Conservation (phyloP, 2,888 invertebrate genomes). For the Ligdia adustata region DNA sequence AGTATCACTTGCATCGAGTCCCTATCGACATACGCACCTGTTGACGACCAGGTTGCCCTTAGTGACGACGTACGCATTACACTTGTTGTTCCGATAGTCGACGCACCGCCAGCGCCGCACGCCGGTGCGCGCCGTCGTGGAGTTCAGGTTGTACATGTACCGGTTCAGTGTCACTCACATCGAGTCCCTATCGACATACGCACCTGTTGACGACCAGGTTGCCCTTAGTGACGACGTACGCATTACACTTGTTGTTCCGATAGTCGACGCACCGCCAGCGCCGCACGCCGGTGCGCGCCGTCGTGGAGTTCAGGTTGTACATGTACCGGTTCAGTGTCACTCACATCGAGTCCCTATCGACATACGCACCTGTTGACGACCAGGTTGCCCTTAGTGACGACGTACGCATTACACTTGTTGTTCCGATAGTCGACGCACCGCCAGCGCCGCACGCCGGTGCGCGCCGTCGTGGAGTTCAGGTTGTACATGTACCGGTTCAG, state of each 20-base stretch:
- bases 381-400: conserved; percentile 72
- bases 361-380: no score
- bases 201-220: conserved; percentile 75
- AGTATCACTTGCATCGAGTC: conserved; percentile 75
- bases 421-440: conserved; percentile 78
- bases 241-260: conserved; percentile 69
- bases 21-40: conserved; percentile 65
- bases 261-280: conserved; percentile 81
- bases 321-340: conserved; percentile 76
- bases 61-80: conserved; percentile 71
- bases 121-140: conserved; percentile 47
- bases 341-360: conserved; percentile 77
- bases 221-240: conserved; percentile 70
- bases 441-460: conserved; percentile 64
- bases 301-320: conserved; percentile 69
- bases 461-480: conserved; percentile 56
- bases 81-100: conserved; percentile 74
- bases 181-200: conserved; percentile 52
- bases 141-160: conserved; percentile 74
- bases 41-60: conserved; percentile 70
- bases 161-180: conserved; percentile 76
- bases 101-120: conserved; percentile 75
- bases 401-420: conserved; percentile 68
- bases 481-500: conserved; percentile 78
- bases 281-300: conserved; percentile 49